Percentiles rank a stretch among this genome's conserved stretches.
Conservation (phyloP, 2,113 vertebrate genomes). For the Tylochromis polylepis region DNA sequence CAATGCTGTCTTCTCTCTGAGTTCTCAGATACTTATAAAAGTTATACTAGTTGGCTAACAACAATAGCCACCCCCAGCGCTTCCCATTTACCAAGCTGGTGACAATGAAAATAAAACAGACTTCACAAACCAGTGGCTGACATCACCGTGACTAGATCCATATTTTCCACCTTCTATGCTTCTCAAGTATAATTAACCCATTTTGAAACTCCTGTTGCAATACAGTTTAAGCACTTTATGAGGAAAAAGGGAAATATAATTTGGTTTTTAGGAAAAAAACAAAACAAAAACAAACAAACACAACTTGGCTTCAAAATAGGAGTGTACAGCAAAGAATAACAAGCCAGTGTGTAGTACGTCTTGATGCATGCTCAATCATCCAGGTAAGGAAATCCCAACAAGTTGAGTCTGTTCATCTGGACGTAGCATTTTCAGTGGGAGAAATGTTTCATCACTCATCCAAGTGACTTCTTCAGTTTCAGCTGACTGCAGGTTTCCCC, state of each 20-base stretch:
- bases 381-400: too few species aligned
- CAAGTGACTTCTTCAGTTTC: not conserved
- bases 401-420: too few species aligned
- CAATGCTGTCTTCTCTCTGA: conserved; percentile 47
- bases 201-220: not conserved
- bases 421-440: not conserved
- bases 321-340: not conserved
- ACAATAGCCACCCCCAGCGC: not conserved
- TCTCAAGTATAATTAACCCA: not conserved
- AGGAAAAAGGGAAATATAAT: not conserved
- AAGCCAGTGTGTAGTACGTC: not conserved
- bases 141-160: not conserved
- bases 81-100: not conserved
- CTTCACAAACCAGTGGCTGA: not conserved
- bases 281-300: not conserved
- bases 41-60: not conserved
- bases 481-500: not conserved
- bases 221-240: not conserved
- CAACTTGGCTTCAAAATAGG: not conserved
- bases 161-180: not conserved
- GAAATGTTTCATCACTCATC: not conserved
- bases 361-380: not conserved
- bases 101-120: not conserved
- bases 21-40: not conserved
- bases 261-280: not conserved